These are phyloP conservation scores for Rallus crepitans DNA, from an alignment of 2,797 vertebrate genomes.

Conservation along the genomic window DNA sequence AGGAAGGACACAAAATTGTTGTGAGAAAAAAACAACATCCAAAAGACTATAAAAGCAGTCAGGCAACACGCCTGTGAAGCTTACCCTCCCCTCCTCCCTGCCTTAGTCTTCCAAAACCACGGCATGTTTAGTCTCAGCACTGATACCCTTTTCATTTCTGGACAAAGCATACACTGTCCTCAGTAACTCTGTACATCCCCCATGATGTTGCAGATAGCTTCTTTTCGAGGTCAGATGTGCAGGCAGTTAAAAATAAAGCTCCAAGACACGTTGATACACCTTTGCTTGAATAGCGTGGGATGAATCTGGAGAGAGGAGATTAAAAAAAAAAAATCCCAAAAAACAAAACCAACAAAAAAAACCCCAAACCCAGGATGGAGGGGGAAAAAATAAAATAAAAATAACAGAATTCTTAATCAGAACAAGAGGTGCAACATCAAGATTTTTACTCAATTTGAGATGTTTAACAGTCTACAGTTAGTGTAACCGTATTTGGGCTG, in stretches of 20 bases:
- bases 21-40: background rate
- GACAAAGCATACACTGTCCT: conserved; percentile 49
- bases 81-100: background rate
- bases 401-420: background rate
- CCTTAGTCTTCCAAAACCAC: conserved; percentile 7
- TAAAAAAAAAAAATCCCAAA: no score
- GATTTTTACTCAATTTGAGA: rapidly evolving
- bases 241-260: conserved; percentile 47
- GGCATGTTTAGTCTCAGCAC: conserved; percentile 65
- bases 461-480: background rate
- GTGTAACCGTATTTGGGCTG: background rate
- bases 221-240: background rate
- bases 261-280: background rate
- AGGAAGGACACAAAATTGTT: background rate
- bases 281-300: background rate
- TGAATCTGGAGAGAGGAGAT: background rate
- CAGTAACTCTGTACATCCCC: background rate
- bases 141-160: conserved; percentile 44
- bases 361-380: no score
- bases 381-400: no score
- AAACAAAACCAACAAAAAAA: no score
- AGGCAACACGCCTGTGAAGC: background rate
- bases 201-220: background rate
- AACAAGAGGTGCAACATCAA: background rate
- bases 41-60: background rate